A percentile compares a stretch with the other conserved stretches of the same genome.
These are phyloP conservation scores for Erythrolamprus reginae DNA, from an alignment of 2,113 vertebrate species.

Conservation along the genomic window DNA sequence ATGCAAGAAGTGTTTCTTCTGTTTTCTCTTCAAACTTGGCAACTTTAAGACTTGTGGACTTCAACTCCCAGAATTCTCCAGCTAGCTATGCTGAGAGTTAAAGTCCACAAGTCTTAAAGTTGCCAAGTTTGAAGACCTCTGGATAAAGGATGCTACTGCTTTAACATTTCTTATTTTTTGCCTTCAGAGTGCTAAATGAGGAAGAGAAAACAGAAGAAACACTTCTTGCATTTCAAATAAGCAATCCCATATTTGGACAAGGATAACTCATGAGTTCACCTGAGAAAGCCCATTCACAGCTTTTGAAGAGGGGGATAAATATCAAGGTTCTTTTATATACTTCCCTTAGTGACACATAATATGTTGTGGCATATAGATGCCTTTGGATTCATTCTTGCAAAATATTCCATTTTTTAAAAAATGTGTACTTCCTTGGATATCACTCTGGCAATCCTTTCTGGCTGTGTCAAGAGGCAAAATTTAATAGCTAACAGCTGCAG, in stretches of 20 bases:
- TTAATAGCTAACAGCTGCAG: background rate
- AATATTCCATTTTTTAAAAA: background rate
- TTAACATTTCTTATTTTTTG: no score
- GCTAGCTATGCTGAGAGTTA: no score
- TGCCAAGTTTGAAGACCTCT: no score
- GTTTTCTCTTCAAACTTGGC: background rate
- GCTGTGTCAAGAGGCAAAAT: background rate
- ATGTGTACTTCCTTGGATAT: background rate
- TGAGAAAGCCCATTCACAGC: background rate
- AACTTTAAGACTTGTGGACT: no score
- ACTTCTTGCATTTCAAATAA: background rate
- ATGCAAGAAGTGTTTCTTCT: background rate
- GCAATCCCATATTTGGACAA: background rate
- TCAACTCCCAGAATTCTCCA: no score
- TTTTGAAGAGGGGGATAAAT: background rate
- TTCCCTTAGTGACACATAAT: background rate
- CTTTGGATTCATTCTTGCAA: background rate
- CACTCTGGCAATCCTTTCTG: background rate
- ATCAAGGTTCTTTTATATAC: background rate
- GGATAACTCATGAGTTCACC: background rate
- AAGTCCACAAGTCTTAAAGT: no score
- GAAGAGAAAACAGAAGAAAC: background rate
- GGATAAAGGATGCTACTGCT: no score
- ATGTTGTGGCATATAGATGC: background rate
- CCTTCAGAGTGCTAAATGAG: no score